Percentiles rank a stretch among this genome's conserved stretches.
These are phyloP conservation scores for Zygaena filipendulae DNA, from an alignment of 2,888 invertebrate genomes.

Conservation along the genomic window DNA sequence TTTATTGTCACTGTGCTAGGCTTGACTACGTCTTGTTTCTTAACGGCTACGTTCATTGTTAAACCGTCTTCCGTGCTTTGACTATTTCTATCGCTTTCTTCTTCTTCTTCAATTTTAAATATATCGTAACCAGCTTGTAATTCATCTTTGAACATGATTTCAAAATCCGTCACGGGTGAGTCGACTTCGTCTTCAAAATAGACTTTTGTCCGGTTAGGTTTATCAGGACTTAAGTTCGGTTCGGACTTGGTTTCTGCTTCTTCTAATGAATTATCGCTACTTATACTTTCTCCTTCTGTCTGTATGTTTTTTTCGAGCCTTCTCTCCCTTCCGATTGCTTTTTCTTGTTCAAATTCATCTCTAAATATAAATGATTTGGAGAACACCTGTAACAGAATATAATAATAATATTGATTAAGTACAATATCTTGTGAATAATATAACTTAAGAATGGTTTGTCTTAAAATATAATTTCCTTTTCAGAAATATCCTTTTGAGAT, in stretches of 20 bases:
- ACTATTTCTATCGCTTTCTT: conserved; percentile 43
- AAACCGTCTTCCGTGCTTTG: conserved; percentile 52
- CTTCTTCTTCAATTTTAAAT: conserved; percentile 62
- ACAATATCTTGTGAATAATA: too few relatives aligned
- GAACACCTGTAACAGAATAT: conserved; percentile 63
- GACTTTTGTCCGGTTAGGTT: conserved; percentile 55
- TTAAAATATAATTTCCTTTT: too few relatives aligned
- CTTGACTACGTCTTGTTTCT: conserved; percentile 52
- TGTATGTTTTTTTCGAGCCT: too few relatives aligned
- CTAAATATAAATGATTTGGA: conserved; percentile 62
- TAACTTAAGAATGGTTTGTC: too few relatives aligned
- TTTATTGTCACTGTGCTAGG: conserved; percentile 55
- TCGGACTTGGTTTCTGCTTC: conserved; percentile 57
- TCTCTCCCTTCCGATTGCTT: too few relatives aligned
- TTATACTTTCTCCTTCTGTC: too few relatives aligned
- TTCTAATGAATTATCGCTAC: conserved; percentile 40
- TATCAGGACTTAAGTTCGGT: conserved; percentile 47
- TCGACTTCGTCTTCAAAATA: conserved; percentile 63
- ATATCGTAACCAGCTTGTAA: conserved; percentile 44
- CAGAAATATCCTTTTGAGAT: too few relatives aligned
- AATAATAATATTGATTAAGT: too few relatives aligned
- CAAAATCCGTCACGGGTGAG: conserved; percentile 60
- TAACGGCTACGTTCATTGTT: conserved; percentile 48
- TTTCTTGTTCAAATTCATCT: conserved; percentile 52
- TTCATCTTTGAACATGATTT: conserved; percentile 66